Base-by-base conservation (phyloP, 2,888 invertebrate species). In the Diarsia dahlii region DNA sequence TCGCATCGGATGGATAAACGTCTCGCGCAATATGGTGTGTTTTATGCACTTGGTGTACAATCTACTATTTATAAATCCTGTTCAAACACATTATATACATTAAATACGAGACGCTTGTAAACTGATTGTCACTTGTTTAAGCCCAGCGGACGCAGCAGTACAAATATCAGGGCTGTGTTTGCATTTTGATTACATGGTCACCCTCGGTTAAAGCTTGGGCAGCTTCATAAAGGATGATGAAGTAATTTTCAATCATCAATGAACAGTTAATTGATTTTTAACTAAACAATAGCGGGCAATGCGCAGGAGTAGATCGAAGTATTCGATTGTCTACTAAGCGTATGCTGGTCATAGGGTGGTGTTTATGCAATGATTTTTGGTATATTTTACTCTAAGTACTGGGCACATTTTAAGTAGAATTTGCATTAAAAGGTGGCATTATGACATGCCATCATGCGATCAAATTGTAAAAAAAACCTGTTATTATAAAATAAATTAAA, bases 171-270 rank as follows among this genome's bases (percentile, higher is more conserved):
- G 8, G 2, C 3, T 18, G 6, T 46, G 5, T 6, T 39, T 10
- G 20, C 20, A 20, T n/a, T 66, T 71, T 58, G 56, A 20, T 70
- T 56, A 73, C 20, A 15, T 77, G 58, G 34, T 52, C 18, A 52
- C 70, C 15, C 54, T 75, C 15, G 10, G 34, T 34, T 34, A 50
- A 23, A 58, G 54, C 20, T 34, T 23, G 13, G 13, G 28, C 28
- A 46, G 28, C 12, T 56, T n/a, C 23, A 3, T 50, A 56, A 48
- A 73, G 0, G 4, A 23, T 15, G 9, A 58, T 64, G 20, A 50
- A 58, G 45, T 71, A 9, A 15, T 79, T 64, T 28, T 63, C 48
- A 50, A 52, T 71, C 13, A 23, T 52, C 60, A 76, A 52, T 62
- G n/a, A 71, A 18, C n/a, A 39, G 34, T 39, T n/a, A 64, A 71